A percentile compares a stretch with the other conserved stretches of the same genome.
Conservation (phyloP, 2,113 vertebrate genomes). For the Gulo gulo region DNA sequence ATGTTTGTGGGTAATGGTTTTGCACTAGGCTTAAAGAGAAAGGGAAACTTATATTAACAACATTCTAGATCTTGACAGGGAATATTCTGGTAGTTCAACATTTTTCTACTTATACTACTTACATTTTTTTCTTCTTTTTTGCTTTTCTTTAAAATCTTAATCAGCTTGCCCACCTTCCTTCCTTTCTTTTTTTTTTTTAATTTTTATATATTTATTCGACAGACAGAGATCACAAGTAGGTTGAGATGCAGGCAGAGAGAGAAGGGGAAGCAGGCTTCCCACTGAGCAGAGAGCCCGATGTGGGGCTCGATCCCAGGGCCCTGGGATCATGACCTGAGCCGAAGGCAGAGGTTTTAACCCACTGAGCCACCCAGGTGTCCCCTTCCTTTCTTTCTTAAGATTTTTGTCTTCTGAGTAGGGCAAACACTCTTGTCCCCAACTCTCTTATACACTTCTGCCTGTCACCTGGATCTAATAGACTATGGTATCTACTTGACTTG, state of each 20-base stretch:
- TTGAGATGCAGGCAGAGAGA: no score
- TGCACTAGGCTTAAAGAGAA: neutral
- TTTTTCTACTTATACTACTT: neutral
- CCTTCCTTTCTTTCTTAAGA: neutral
- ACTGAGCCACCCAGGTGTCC: no score
- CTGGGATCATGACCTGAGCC: no score
- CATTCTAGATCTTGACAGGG: neutral
- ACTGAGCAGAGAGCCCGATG: no score
- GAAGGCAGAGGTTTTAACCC: no score
- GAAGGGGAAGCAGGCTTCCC: no score
- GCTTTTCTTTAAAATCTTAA: constrained; percentile 20
- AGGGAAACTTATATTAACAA: neutral
- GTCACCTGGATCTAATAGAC: neutral
- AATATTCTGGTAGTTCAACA: neutral
- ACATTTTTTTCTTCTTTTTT: neutral
- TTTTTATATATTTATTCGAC: no score
- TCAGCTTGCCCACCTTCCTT: neutral
- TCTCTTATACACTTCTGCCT: neutral
- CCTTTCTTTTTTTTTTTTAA: no score
- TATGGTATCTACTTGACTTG: neutral
- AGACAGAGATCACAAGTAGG: no score
- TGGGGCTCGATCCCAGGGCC: no score
- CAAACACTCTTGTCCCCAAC: neutral
- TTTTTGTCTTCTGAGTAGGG: neutral
- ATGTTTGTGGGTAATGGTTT: neutral